These are phyloP conservation scores for Nomada flava DNA, from an alignment of 2,888 invertebrate species.

Conservation along the genomic window DNA sequence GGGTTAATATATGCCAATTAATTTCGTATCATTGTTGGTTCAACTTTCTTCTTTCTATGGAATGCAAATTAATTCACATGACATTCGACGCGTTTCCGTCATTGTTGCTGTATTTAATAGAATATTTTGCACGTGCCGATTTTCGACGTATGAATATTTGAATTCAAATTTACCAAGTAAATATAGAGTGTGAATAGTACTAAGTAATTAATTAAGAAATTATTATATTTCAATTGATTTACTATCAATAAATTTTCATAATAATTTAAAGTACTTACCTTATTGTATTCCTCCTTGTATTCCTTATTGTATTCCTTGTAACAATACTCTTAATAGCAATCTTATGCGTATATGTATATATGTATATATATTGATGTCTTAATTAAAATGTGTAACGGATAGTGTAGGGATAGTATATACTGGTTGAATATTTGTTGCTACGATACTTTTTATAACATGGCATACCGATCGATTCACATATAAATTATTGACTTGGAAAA, in stretches of 20 bases:
- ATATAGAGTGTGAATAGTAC: no score
- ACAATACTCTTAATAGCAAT: no score
- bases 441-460: background rate
- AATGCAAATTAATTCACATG: background rate
- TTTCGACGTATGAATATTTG: background rate
- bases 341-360: no score
- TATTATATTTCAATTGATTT: no score
- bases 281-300: no score
- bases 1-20: background rate
- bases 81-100: background rate
- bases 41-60: background rate
- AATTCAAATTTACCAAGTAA: no score
- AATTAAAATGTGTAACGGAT: no score
- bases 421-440: background rate
- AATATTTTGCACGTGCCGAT: background rate
- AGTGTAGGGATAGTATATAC: background rate
- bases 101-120: background rate
- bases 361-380: no score
- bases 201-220: no score
- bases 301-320: no score
- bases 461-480: background rate
- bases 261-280: no score
- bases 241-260: no score
- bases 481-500: slow-evolving; percentile 4
- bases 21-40: background rate